phyloP scores from a whole-genome alignment of 2,888 invertebrate species.

The Zhuqinia jingwanae region DNA sequence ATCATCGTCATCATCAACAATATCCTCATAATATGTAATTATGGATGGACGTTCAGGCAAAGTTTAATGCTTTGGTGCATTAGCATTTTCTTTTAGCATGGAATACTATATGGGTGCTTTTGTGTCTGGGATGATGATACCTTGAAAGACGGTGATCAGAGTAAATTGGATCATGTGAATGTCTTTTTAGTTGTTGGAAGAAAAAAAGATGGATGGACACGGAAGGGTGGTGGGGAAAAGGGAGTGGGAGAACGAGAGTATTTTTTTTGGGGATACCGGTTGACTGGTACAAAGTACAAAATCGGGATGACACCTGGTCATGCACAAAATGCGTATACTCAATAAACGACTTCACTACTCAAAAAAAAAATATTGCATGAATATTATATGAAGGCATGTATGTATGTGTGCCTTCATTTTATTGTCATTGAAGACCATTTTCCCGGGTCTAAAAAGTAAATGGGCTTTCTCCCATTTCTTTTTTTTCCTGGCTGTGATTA shows the following conservation, averaged over 20 bases:
- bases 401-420: not conserved
- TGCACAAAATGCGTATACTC: conserved; percentile 2
- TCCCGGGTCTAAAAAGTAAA: no score
- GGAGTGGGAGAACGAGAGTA: not conserved
- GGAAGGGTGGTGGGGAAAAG: no score
- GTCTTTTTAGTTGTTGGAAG: not conserved
- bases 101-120: not conserved
- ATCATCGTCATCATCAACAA: no score
- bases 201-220: conserved; percentile 35
- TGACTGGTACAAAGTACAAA: conserved; percentile 65
- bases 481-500: no score
- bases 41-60: no score
- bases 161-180: conserved; percentile 16
- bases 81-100: conserved; percentile 20
- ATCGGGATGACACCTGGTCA: conserved; percentile 52
- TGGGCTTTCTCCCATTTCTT: no score
- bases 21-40: conserved; percentile 18
- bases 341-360: no score
- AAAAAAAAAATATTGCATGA: no score
- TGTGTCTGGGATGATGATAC: not conserved
- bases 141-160: not conserved
- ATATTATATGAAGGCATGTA: no score
- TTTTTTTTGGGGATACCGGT: conserved; percentile 58
- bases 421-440: not conserved
- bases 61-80: no score